Conservation (phyloP, 2,113 vertebrate species). For the Oreochromis aureus region DNA sequence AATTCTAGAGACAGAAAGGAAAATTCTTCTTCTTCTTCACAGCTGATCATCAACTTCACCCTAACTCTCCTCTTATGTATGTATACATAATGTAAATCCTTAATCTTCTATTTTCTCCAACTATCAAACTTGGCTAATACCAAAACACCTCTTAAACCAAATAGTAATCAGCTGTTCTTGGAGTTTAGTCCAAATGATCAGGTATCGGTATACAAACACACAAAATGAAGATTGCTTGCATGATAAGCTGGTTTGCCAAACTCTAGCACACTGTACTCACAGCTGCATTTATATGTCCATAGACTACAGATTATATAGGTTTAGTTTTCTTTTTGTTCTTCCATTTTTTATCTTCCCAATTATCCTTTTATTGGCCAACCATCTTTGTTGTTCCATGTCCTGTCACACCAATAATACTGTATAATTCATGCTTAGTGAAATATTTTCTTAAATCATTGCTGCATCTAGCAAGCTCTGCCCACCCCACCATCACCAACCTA, state of each 20-base stretch:
- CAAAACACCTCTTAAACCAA: background rate
- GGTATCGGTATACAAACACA: background rate
- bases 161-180: background rate
- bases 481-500: background rate
- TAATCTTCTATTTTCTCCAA: background rate
- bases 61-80: background rate
- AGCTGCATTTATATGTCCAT: background rate
- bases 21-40: background rate
- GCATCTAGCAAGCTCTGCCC: background rate
- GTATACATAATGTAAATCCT: background rate
- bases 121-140: background rate
- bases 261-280: background rate
- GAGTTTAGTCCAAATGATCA: background rate
- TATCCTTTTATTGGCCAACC: background rate
- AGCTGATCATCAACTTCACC: background rate
- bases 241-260: background rate
- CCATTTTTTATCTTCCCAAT: background rate
- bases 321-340: background rate
- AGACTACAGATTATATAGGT: background rate
- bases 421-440: background rate
- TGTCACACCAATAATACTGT: background rate
- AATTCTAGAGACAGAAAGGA: too few species aligned
- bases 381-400: background rate
- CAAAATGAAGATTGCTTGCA: background rate
- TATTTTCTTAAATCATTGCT: conserved; percentile 1